A percentile compares a stretch with the other conserved stretches of the same genome.
These are phyloP conservation scores for Hemiscyllium ocellatum DNA, from an alignment of 2,113 vertebrate species.

Conservation along the genomic window DNA sequence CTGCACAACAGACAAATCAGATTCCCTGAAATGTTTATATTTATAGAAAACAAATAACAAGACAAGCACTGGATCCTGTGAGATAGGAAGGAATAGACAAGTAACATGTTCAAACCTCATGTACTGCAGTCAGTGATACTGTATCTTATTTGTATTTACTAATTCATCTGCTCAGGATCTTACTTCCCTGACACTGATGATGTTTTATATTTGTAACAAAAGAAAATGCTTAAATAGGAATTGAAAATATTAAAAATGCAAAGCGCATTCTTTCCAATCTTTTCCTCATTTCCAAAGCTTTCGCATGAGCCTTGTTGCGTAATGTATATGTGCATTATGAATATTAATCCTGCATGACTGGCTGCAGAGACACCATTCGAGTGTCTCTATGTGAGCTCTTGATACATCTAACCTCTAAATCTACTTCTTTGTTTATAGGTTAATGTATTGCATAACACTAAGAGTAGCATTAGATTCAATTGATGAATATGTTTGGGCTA, in stretches of 20 bases:
- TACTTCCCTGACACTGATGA: neutral
- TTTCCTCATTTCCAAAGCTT: neutral
- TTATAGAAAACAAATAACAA: neutral
- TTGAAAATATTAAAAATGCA: neutral
- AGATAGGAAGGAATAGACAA: neutral
- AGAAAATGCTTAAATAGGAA: neutral
- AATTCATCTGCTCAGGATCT: neutral
- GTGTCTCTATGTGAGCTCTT: neutral
- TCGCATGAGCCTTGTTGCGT: neutral
- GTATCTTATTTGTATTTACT: neutral
- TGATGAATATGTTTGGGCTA: neutral
- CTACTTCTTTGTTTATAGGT: neutral
- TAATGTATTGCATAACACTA: neutral
- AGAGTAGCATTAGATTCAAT: neutral
- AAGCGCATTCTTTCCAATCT: neutral
- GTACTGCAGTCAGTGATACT: neutral
- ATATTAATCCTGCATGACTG: neutral
- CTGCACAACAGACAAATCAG: neutral
- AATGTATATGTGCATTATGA: too few species aligned
- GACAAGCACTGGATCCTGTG: neutral
- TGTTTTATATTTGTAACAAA: neutral
- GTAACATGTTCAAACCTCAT: neutral
- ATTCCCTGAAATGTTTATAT: neutral
- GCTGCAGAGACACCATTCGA: neutral
- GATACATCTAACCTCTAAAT: neutral